Conservation (phyloP, 2,888 invertebrate genomes). For the Acrocyrtus sp. region DNA sequence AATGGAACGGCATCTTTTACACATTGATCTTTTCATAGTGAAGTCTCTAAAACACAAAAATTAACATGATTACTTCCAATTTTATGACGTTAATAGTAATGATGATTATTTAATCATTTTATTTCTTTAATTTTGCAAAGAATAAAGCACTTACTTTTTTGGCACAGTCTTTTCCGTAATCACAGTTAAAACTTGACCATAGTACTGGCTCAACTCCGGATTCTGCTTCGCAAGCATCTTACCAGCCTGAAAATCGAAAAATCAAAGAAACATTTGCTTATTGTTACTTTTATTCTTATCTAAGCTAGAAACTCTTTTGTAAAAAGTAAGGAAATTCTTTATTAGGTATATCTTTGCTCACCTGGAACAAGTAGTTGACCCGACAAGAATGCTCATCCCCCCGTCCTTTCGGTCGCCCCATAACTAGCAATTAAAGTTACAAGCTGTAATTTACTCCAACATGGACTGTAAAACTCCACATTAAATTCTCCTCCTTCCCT, state of each 20-base stretch:
- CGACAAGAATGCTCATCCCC: slow-evolving; percentile 50
- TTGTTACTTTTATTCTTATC: no score
- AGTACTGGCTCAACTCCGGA: slow-evolving; percentile 49
- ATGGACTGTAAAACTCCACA: neutral
- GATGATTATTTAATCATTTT: no score
- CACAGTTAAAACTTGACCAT: slow-evolving; percentile 54
- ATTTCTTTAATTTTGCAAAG: no score
- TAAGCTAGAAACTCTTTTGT: no score
- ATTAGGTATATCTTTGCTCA: slow-evolving; percentile 16
- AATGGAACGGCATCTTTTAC: slow-evolving; percentile 52
- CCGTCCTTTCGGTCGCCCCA: slow-evolving; percentile 24
- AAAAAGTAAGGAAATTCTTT: neutral
- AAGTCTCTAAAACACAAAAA: slow-evolving; percentile 51
- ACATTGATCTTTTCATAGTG: slow-evolving; percentile 60
- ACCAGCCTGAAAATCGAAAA: slow-evolving; percentile 42
- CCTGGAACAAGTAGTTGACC: slow-evolving; percentile 59
- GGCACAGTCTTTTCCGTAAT: slow-evolving; percentile 58
- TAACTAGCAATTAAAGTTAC: neutral
- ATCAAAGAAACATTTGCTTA: neutral
- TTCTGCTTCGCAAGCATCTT: slow-evolving; percentile 25
- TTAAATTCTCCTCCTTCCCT: neutral
- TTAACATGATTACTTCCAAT: neutral
- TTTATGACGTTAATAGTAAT: no score
- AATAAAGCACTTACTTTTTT: slow-evolving; percentile 59
- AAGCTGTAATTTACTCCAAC: neutral